Evolutionary conservation across 1,140 invertebrate species (phyloP).

Genomic region (Andrena cerasifolii): DNA sequence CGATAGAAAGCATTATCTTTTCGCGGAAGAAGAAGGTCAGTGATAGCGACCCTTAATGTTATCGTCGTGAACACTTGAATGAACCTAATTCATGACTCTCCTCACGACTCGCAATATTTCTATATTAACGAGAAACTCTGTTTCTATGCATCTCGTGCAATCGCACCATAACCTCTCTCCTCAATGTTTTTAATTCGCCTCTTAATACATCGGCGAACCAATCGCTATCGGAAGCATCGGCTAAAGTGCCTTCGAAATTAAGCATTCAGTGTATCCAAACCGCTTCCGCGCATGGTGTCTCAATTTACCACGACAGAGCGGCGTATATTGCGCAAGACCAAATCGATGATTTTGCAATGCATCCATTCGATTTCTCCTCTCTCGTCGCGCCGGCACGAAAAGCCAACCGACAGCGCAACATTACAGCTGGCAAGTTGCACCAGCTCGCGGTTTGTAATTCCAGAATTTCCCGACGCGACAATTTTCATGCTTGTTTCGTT

Average conservation of each 20-base stretch:
- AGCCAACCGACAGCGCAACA: neutral
- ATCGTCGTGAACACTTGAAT: neutral
- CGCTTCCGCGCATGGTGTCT: neutral
- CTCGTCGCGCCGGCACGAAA: neutral
- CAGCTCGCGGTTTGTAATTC: neutral
- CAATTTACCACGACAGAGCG: neutral
- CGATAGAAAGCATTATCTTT: constrained; percentile 26
- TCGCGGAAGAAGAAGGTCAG: constrained; percentile 31
- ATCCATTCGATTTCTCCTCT: constrained; percentile 30
- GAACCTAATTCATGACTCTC: constrained; percentile 21
- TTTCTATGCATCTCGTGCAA: too few species aligned
- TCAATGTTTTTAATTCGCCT: too few species aligned
- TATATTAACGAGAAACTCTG: too few species aligned
- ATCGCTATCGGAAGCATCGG: too few species aligned
- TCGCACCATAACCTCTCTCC: too few species aligned
- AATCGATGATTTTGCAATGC: constrained; percentile 32
- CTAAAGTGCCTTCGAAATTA: neutral
- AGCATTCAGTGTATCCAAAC: neutral
- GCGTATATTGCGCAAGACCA: neutral
- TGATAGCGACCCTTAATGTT: neutral
- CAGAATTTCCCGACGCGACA: neutral
- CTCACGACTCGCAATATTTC: neutral
- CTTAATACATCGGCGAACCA: too few species aligned
- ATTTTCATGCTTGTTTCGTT: neutral
- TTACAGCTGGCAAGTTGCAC: neutral